Evolutionary conservation across 1,140 invertebrate species (phyloP), one percentile per base, ranked within the genome.

Genomic region (Drosophila parvula): DNA sequence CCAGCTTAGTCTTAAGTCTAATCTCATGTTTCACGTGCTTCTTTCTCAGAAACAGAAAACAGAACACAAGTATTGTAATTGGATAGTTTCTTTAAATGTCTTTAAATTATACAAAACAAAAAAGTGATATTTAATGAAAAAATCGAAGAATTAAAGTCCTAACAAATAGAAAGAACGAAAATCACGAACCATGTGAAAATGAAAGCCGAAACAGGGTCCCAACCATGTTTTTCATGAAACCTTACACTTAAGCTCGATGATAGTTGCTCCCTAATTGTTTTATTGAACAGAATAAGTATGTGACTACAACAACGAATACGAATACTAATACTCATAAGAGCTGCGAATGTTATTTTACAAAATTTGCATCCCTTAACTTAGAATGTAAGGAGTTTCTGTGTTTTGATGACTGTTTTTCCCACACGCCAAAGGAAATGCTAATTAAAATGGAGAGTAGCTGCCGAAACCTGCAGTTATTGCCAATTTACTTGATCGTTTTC

Each of bases 261-360:
- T 27, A 36, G 36, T 43, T 34, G 47, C 48, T 45, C 32, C 38
- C 55, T 38, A 63, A 18, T 41, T 44, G 36, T 18, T 69, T 59
- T 76, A 56, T 70, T 59, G 65, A 71, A 30, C 68, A 69, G 27
- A 41, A 28, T 14, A 43, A 50, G 44, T 18, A n/a, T n/a, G 44
- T 70, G 41, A 67, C 18, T 65, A 53, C 48, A 16, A 79, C 44
- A 50, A 62, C 44, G 59, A 79, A 53, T 41, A 22, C 22, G 22
- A 22, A 22, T 67, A 63, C 68, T 55, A 88, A 89, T 89, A 81
- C 85, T 89, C 81, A 90, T 90, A 85, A 75, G 50, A 53, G 65
- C 76, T 55, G 41, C 56, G 34, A 53, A 62, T 43, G 30, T 56
- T 69, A 55, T 50, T 61, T 63, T 67, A 74, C 45, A 73, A 64